Base-by-base conservation (phyloP, 2,113 vertebrate species). In the Lonchura striata region DNA sequence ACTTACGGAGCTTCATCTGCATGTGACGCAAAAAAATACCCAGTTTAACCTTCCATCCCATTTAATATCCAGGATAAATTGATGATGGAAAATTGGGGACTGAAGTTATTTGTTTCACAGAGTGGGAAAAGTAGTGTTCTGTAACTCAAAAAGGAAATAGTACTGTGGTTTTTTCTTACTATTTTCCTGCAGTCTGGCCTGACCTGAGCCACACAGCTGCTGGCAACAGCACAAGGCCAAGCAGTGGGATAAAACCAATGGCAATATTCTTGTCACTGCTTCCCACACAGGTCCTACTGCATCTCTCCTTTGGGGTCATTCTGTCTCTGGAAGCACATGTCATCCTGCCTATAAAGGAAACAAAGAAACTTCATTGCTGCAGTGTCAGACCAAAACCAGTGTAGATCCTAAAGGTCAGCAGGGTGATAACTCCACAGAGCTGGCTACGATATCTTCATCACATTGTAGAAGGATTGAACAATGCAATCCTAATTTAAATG, bases 11-110 rank as follows among this genome's bases (percentile, higher is more conserved):
- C 47, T 94, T 85, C 57, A 44, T 24, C 49, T 82, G 31, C 54
- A 79, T 0, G 4, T 0, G 0, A 35, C 9, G 3, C 23, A 79
- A 64, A 65, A 50, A 75, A 44, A 8, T 4, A 30, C 11, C 5
- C 35, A n/a, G 19, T 64, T 90, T 71, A 66, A 49, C 30, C 18
- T 88, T 86, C 50, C 15, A 54, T 63, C 30, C 74, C 19, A 13
- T 88, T 83, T 81, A 70, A 89, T 64, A 93, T 39, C 66, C 65
- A 90, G 31, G 41, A 76, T 79, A 31, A 69, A 57, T 0, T 56
- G 61, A 79, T 63, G 37, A 82, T 60, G 24, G 65, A 78, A 92
- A 82, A 52, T 1, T 53, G 8, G 16, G 17, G 35, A 49, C 41
- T 4, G 3, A 35, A 56, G 12, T 84, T 86, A 79, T 47, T 84